Evolutionary conservation across 2,797 vertebrate species (phyloP).

Genomic region (Lerista edwardsae): DNA sequence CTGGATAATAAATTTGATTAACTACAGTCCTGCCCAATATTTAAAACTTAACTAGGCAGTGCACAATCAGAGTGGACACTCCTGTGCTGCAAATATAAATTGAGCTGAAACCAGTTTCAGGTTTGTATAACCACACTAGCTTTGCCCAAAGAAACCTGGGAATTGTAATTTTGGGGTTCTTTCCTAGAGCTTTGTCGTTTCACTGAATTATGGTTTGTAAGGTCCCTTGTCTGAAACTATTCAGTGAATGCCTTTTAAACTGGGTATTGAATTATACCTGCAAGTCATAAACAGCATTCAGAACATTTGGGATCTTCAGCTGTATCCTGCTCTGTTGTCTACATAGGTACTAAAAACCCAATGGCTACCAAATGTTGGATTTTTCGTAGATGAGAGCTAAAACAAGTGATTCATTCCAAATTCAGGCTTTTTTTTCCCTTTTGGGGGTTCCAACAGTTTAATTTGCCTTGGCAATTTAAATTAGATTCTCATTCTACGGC

Average conservation of each 20-base stretch:
- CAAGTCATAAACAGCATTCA: too few relatives aligned
- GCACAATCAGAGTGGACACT: too few relatives aligned
- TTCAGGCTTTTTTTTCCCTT: background rate
- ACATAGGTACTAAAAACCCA: background rate
- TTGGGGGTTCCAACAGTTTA: background rate
- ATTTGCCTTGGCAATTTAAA: background rate
- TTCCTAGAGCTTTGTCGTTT: background rate
- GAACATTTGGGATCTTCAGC: too few relatives aligned
- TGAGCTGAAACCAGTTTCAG: background rate
- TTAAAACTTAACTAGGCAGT: background rate
- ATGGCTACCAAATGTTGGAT: background rate
- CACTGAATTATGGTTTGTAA: background rate
- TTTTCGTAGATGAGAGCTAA: background rate
- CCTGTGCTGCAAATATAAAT: background rate
- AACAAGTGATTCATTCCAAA: background rate
- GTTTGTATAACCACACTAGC: background rate
- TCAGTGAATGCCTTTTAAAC: too few relatives aligned
- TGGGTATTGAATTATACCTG: too few relatives aligned
- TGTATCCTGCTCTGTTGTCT: too few relatives aligned
- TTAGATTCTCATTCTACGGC: background rate
- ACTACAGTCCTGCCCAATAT: background rate
- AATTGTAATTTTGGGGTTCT: background rate
- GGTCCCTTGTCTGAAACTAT: too few relatives aligned
- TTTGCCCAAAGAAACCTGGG: background rate
- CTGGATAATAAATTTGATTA: too few relatives aligned